These are phyloP conservation scores for Hippolais icterina DNA, from an alignment of 2,113 vertebrate species.

Conservation along the genomic window DNA sequence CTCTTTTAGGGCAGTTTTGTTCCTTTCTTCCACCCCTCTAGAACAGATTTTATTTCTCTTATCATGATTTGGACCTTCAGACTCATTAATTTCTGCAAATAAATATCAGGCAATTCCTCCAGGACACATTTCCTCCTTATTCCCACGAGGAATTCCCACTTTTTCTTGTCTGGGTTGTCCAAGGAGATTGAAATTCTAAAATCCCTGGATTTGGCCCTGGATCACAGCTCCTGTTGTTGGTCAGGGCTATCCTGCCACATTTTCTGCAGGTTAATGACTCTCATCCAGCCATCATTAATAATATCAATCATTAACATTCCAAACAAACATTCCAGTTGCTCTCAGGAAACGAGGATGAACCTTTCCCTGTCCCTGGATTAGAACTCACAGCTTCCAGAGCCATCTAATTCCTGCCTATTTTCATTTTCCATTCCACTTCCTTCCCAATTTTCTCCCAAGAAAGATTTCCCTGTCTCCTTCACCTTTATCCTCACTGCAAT, in stretches of 20 bases:
- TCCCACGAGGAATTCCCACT: not conserved
- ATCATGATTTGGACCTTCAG: rapidly evolving
- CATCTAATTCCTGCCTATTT: not conserved
- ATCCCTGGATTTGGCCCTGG: not conserved
- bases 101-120: not conserved
- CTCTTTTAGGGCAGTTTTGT: not conserved
- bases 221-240: not conserved
- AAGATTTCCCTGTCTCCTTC: not conserved
- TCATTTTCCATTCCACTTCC: not conserved
- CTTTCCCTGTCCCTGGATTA: not conserved
- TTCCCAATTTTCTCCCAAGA: not conserved
- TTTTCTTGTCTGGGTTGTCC: not conserved
- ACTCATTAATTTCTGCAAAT: not conserved
- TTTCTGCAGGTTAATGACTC: not conserved
- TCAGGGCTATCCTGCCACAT: not conserved
- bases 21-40: not conserved
- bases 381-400: not conserved
- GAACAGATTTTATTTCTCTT: not conserved
- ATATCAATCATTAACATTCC: not conserved
- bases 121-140: not conserved
- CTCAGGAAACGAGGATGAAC: not conserved
- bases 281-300: not conserved
- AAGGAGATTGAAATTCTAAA: not conserved
- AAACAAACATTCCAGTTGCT: not conserved
- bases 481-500: not conserved